A percentile compares a stretch with the other conserved stretches of the same genome.
Conservation (phyloP, 2,797 vertebrate species). For the Sebastes minor region DNA sequence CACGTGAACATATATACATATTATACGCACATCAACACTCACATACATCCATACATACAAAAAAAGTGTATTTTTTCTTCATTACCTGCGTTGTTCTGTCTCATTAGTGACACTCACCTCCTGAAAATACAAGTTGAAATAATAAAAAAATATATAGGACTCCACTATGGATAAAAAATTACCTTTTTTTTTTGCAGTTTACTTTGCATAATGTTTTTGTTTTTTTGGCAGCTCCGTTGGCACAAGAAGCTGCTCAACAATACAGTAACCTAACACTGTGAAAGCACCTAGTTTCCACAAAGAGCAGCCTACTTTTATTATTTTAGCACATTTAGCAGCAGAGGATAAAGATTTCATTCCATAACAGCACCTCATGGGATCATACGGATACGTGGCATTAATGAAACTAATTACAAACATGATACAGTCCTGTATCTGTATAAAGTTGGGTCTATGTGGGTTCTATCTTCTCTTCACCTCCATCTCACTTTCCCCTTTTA, state of each 20-base stretch:
- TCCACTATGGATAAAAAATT: not conserved
- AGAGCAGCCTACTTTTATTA: slow-evolving; percentile 43
- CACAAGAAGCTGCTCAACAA: not conserved
- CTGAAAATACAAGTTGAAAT: not conserved
- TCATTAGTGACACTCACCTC: too few relatives aligned
- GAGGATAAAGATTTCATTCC: not conserved
- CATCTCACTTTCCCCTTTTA: not conserved
- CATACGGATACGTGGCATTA: not conserved
- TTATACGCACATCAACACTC: too few relatives aligned
- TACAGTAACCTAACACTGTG: slow-evolving; percentile 16
- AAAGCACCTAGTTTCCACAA: slow-evolving; percentile 21
- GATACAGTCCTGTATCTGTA: too few relatives aligned
- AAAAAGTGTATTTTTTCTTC: too few relatives aligned
- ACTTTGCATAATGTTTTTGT: not conserved
- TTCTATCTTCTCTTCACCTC: not conserved
- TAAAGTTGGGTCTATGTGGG: too few relatives aligned
- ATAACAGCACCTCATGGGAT: not conserved
- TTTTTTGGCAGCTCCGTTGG: not conserved
- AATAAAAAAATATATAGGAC: not conserved
- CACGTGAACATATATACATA: too few relatives aligned
- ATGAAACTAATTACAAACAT: not conserved
- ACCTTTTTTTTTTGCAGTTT: not conserved
- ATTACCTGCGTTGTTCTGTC: too few relatives aligned
- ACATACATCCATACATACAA: too few relatives aligned
- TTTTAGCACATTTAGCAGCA: not conserved